Base-by-base conservation (phyloP, 1,140 invertebrate genomes). In the Coelopa frigida region DNA sequence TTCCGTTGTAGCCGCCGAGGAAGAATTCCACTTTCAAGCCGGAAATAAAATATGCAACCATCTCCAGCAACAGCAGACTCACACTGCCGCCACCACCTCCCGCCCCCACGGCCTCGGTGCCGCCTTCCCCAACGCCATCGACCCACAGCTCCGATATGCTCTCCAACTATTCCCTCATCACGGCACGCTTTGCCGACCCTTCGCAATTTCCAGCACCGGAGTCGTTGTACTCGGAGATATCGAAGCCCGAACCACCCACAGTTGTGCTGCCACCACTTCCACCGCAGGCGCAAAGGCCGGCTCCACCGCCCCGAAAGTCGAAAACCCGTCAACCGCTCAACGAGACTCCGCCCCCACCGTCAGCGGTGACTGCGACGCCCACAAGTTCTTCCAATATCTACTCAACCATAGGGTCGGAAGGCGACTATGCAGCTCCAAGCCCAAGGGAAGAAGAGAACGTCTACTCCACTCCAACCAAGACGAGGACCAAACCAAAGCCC, bases 11-110 rank as follows among this genome's bases (percentile, higher is more conserved):
- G 2, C 14, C 3, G 11, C 10, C 27, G 14, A 32, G 26, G 41
- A 41, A 50, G 4, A 37, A 26, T 31, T 11, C 12, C 29, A 46
- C 14, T 7, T 18, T 24, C 11, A 12, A 20, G 22, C 42, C 51
- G 8, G 45, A 49, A 18, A 44, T 64, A 3, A 46, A 56, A 3
- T 64, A 64, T 39, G 58, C 61, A n/a, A 64, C 61, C 3, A 57
- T 64, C 27, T 64, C 58, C 10, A 56, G 54, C 3, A 52, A 59
- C 26, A 64, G 52, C 31, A 48, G 58, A 20, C 15, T 18, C 20
- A 36, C 60, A 14, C 58, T 56, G n/a, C 48, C 54, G 8, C 56
- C 58, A 11, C 58, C 60, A 3, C 49, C 53, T 8, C 33, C 50
- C 5, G 21, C 24, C 46, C 3, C n/a, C 27, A 12, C 3, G 11